Base-by-base conservation (phyloP, 2,888 invertebrate species). In the Erebia ligea region DNA sequence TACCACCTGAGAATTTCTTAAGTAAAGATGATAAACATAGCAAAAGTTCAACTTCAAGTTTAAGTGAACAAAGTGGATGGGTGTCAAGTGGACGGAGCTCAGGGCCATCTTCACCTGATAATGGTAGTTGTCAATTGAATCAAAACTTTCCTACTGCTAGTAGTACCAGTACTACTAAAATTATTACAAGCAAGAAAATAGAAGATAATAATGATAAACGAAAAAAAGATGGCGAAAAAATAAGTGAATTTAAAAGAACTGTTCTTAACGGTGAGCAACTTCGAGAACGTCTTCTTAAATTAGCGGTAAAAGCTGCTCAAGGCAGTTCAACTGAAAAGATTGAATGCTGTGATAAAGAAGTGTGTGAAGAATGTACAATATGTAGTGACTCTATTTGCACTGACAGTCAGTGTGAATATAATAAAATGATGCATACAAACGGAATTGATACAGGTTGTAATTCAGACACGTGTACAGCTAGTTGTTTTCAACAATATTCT, bases 11-110 rank as follows among this genome's bases (percentile, higher is more conserved):
- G 76, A 93, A 84, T 77, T 94, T 94, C 77, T 84, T 88, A 8
- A 92, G 90, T 74, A 92, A 92, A 82, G 90, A 92, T 74, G 84
- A 86, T 50, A 92, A 91, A 78, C 80, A 79, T 45, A 89, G 86
- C 71, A 87, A 86, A 81, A 94, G 94, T 77, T 95, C 95, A 10
- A 95, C 96, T 0, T 95, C 96, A 17, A 95, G 95, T 71, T 88
- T 96, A 73, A 97, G 97, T 80, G 97, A 97, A 86, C 96, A 97
- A 86, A 97, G 97, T 81, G 97, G 97, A 1, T 98, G 97, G 97
- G 97, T 97, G 0, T 97, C 97, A 45, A 97, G 97, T 79, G 95
- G 96, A 59, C 93, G 95, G 58, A 95, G 95, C 81, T 95, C 95
- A 66, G 94, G 94, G 21, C 94, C 94, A n/a, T 95, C 95, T 0